Evolutionary conservation across 2,113 vertebrate genomes (phyloP).

Genomic region (Myotis davidii): DNA sequence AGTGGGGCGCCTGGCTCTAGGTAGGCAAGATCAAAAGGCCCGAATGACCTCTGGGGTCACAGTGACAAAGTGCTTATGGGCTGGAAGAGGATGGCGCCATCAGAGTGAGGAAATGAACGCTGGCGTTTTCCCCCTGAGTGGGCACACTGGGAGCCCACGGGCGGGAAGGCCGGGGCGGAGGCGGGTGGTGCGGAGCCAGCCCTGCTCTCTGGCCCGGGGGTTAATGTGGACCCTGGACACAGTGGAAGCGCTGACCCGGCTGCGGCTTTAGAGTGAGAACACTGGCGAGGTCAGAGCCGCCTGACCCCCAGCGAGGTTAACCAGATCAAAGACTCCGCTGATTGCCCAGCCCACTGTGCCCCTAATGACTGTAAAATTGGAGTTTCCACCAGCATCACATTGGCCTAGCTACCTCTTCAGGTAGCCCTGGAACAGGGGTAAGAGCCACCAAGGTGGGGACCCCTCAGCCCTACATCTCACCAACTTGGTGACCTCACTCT

Average conservation of each 20-base stretch:
- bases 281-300: slow-evolving; percentile 84
- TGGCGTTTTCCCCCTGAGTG: slow-evolving; percentile 57
- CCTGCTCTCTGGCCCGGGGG: slow-evolving; percentile 85
- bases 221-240: slow-evolving; percentile 87
- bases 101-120: slow-evolving; percentile 86
- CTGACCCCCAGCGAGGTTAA: slow-evolving; percentile 88
- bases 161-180: slow-evolving; percentile 81
- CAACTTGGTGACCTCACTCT: not conserved
- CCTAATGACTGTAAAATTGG: slow-evolving; percentile 86
- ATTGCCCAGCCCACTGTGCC: slow-evolving; percentile 81
- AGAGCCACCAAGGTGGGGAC: slow-evolving; percentile 31
- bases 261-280: slow-evolving; percentile 81
- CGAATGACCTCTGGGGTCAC: slow-evolving; percentile 80
- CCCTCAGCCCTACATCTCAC: not conserved
- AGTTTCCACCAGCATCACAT: slow-evolving; percentile 72
- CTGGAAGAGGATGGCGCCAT: slow-evolving; percentile 86
- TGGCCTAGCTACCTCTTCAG: slow-evolving; percentile 79
- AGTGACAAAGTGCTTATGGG: slow-evolving; percentile 85
- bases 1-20: slow-evolving; percentile 74
- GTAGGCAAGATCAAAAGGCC: slow-evolving; percentile 86
- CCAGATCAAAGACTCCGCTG: slow-evolving; percentile 87
- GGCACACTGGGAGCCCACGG: slow-evolving; percentile 82
- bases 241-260: slow-evolving; percentile 86
- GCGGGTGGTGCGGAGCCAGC: not conserved
- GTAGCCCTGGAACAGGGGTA: slow-evolving; percentile 54